Conservation (phyloP, 2,113 vertebrate genomes). For the Pseudopipra pipra region DNA sequence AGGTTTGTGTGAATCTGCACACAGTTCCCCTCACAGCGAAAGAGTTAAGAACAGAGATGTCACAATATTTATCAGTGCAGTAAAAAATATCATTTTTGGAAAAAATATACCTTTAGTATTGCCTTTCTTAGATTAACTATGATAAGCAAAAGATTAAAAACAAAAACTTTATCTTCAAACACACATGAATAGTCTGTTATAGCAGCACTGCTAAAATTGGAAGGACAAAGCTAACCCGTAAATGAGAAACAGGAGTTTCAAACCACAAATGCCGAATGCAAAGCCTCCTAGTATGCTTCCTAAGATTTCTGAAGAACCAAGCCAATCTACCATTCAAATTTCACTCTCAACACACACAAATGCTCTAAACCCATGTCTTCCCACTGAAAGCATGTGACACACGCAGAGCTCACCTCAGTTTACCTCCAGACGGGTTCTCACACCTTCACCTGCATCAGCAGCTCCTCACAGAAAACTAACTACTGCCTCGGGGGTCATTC, state of each 20-base stretch:
- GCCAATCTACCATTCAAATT: background rate
- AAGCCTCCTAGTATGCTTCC: slow-evolving; percentile 16
- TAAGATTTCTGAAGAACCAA: slow-evolving; percentile 29
- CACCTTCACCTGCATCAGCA: background rate
- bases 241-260: slow-evolving; percentile 55
- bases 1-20: slow-evolving; percentile 66
- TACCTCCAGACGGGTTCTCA: background rate
- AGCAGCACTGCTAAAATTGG: slow-evolving; percentile 75
- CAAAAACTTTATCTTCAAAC: slow-evolving; percentile 68
- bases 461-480: background rate
- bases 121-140: slow-evolving; percentile 80
- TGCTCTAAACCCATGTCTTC: background rate
- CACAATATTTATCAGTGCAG: slow-evolving; percentile 77
- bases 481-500: background rate
- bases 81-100: slow-evolving; percentile 80
- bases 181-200: slow-evolving; percentile 59
- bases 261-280: slow-evolving; percentile 10
- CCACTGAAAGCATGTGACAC: background rate
- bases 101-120: slow-evolving; percentile 83
- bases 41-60: slow-evolving; percentile 71
- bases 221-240: slow-evolving; percentile 72
- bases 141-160: slow-evolving; percentile 73
- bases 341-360: background rate
- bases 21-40: slow-evolving; percentile 64
- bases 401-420: background rate